A percentile compares a stretch with the other conserved stretches of the same genome.
phyloP scores from a whole-genome alignment of 2,113 vertebrate genomes.

The Mesoclemmys tuberculata region DNA sequence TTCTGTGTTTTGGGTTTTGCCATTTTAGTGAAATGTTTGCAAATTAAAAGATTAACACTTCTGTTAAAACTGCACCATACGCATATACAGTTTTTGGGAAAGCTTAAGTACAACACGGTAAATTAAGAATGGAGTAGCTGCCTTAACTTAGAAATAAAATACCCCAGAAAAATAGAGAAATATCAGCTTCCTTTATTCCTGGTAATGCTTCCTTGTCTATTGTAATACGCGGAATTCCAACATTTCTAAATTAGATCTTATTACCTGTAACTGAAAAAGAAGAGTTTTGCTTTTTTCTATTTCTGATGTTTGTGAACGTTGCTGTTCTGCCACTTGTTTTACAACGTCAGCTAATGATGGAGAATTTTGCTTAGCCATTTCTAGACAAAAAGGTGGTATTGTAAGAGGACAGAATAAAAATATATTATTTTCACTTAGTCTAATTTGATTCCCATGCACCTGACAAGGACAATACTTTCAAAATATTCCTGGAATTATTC shows the following conservation, averaged over 20 bases:
- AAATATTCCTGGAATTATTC: neutral
- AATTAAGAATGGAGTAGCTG: neutral
- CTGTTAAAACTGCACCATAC: neutral
- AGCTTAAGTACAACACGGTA: neutral
- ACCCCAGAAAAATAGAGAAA: neutral
- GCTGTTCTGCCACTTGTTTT: slow-evolving; percentile 73
- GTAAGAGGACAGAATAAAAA: neutral
- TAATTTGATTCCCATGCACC: neutral
- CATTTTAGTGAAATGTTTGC: neutral
- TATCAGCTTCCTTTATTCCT: neutral
- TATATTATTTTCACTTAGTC: neutral
- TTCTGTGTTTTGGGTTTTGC: neutral
- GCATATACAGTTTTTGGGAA: neutral
- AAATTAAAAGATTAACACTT: neutral
- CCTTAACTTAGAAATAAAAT: neutral
- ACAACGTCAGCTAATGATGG: slow-evolving; percentile 67
- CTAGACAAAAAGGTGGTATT: neutral
- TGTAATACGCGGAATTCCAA: neutral
- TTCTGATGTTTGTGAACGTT: slow-evolving; percentile 75
- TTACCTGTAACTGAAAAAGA: slow-evolving; percentile 77
- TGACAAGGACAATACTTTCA: neutral
- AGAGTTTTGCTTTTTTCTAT: slow-evolving; percentile 69
- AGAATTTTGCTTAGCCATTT: slow-evolving; percentile 51
- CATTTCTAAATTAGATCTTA: neutral
- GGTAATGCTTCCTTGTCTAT: neutral